Evolutionary conservation across 1,140 invertebrate genomes (phyloP).

Genomic region (Drosophila fuyamai): DNA sequence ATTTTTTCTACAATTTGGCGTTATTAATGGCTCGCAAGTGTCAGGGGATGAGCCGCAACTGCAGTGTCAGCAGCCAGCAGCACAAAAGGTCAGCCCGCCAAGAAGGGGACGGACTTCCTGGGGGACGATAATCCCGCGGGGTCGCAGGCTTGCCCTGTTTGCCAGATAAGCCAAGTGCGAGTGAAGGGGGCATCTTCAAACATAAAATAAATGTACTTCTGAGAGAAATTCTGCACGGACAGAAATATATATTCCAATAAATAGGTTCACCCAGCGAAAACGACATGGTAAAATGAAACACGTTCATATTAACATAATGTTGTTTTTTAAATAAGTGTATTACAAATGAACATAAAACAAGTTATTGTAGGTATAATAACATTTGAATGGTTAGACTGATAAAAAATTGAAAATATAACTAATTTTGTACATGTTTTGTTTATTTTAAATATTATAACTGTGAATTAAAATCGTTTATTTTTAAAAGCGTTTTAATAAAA

Average conservation of each 20-base stretch:
- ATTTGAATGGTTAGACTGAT: no score
- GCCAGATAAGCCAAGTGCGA: neutral
- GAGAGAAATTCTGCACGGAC: neutral
- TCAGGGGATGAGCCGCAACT: constrained; percentile 26
- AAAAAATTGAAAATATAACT: no score
- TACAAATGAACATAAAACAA: no score
- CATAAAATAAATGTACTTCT: neutral
- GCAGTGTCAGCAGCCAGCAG: constrained; percentile 18
- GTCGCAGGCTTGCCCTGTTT: constrained; percentile 1
- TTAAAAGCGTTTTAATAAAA: no score
- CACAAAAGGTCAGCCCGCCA: constrained; percentile 60
- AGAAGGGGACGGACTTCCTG: constrained; percentile 1
- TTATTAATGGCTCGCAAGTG: constrained; percentile 66
- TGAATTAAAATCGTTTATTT: no score
- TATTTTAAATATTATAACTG: no score
- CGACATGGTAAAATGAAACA: no score
- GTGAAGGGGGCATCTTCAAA: constrained; percentile 7
- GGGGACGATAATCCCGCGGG: constrained; percentile 19
- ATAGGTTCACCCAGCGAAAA: no score
- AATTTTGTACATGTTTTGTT: no score
- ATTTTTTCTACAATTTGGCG: constrained; percentile 18
- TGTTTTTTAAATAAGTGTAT: no score
- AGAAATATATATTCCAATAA: neutral
- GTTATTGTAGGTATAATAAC: no score
- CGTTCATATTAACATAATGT: no score